Base-by-base conservation (phyloP, 2,113 vertebrate genomes). In the Tretioscincus oriximinensis region DNA sequence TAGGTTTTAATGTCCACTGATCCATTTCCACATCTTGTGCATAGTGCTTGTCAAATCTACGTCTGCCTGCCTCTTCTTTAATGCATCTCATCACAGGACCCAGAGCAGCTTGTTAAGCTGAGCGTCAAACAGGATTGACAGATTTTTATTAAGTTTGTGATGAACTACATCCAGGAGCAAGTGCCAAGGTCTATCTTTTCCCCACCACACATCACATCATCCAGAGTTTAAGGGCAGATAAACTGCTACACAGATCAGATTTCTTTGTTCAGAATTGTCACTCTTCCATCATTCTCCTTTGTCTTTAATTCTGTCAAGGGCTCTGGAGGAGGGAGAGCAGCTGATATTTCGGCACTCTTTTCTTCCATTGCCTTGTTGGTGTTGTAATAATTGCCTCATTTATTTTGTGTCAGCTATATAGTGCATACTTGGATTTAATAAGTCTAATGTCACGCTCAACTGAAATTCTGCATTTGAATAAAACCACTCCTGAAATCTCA, bases 71-170 rank as follows among this genome's bases (percentile, higher is more conserved):
- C 16, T 77, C 47, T 60, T 29, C 83, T 63, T 61, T 18, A 28
- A 3, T 67, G 4, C 2, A 63, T 47, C 29, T 16, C 24, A 22
- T 0, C 0, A 73, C 49, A 12, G 0, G 0, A 1, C 49, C 9
- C 60, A 29, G 72, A 2, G 54, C 3, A 0, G 0, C 64, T 35
- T 68, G 28, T 60, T 81, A 81, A 75, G 45, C 21, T 28, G 64
- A 68, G 49, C 75, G 64, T 49, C 72, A 76, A 63, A 70, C 61
- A 76, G 35, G 21, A 63, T 26, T 16, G 35, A 31, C n/a, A 63
- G 51, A 26, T 60, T 69, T 76, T 70, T 61, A 76, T 63, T 82
- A 76, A n/a, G 35, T 60, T 61, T 26, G 26, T 26, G 76, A 21
- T 20, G 51, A 63, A 26, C 20, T 63, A 65, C 35, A 70, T 31